Evolutionary conservation across 1,140 invertebrate species (phyloP).

Genomic region (Conus ventricosus): DNA sequence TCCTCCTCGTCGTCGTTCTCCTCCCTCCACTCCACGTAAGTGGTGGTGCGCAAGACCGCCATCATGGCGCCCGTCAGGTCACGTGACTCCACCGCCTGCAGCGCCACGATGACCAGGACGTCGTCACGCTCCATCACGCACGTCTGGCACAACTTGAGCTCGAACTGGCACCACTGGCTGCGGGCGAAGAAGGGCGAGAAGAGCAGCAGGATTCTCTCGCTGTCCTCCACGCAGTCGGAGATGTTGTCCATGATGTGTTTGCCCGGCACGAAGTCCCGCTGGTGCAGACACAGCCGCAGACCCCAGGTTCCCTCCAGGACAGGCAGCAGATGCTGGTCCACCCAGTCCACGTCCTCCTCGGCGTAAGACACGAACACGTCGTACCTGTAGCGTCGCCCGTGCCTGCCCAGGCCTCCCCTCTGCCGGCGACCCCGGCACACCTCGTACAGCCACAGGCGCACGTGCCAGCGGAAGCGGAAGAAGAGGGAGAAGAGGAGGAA

Average conservation of each 20-base stretch:
- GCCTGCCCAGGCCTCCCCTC: not conserved
- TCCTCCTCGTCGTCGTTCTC: not conserved
- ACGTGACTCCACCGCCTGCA: too few relatives aligned
- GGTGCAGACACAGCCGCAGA: constrained; percentile 55
- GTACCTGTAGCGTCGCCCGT: constrained; percentile 30
- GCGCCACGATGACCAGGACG: too few relatives aligned
- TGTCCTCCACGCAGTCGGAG: constrained; percentile 47
- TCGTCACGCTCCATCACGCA: too few relatives aligned
- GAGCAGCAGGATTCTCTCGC: constrained; percentile 47
- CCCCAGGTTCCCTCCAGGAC: constrained; percentile 39
- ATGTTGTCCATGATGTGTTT: constrained; percentile 54
- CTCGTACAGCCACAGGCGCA: constrained; percentile 8
- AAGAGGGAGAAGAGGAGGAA: not conserved
- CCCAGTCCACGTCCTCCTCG: constrained; percentile 42
- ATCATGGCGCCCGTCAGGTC: too few relatives aligned
- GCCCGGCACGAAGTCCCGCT: constrained; percentile 57
- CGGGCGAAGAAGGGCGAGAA: constrained; percentile 55
- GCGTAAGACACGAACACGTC: constrained; percentile 51
- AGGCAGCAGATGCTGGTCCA: constrained; percentile 36
- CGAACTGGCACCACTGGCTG: constrained; percentile 60
- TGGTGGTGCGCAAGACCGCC: too few relatives aligned
- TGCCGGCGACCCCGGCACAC: not conserved
- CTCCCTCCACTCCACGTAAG: constrained; percentile 54
- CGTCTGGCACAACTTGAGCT: constrained; percentile 57
- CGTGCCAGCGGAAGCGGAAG: constrained; percentile 30